Base-by-base conservation (phyloP, 2,888 invertebrate genomes). In the Mythimna albipuncta region DNA sequence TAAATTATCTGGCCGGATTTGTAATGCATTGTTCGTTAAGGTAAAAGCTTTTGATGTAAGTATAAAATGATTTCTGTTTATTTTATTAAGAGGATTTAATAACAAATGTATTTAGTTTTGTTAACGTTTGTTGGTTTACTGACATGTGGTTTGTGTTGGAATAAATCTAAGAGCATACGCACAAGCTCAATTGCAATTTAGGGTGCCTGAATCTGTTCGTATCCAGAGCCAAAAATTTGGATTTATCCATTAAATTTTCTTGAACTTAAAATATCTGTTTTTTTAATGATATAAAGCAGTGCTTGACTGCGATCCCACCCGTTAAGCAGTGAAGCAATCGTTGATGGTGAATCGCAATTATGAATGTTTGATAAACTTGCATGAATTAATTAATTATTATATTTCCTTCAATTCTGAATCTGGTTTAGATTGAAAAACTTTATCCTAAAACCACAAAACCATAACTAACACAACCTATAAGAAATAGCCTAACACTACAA, bases 401-500 rank as follows among this genome's bases (percentile, higher is more conserved):
- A 2, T 0, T 55, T 21, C 10, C 13, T 47, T 47, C 10, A 47
- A 47, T 2, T 47, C 9, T 10, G 35, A 63, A n/a, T 26, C 11
- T 2, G 0, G 11, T 58, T 68, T 3, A 58, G 32, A 50, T 5
- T 7, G 2, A 19, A 67, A 64, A 78, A 64, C 52, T 32, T 7
- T 16, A 19, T n/a, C 16, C 21, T n/a, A 59, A 76, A 73, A 55
- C 62, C n/a, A 57, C 50, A 32, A 72, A 50, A 6, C 13, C 62
- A 41, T 10, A 58, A 52, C 32, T 59, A 78, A 35, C 35, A 52
- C 44, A 52, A 64, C 26, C 66, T 50, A 65, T 76, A 54, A 82
- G 64, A 77, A 87, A 85, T 81, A 66, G 59, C 54, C 47, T 13
- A n/a, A 52, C 54, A 62, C 69, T 77, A 81, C 66, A 78, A 75